Percentiles rank a stretch among this genome's conserved stretches.
phyloP scores from a whole-genome alignment of 2,888 invertebrate species.

The Pasiphila rectangulata region DNA sequence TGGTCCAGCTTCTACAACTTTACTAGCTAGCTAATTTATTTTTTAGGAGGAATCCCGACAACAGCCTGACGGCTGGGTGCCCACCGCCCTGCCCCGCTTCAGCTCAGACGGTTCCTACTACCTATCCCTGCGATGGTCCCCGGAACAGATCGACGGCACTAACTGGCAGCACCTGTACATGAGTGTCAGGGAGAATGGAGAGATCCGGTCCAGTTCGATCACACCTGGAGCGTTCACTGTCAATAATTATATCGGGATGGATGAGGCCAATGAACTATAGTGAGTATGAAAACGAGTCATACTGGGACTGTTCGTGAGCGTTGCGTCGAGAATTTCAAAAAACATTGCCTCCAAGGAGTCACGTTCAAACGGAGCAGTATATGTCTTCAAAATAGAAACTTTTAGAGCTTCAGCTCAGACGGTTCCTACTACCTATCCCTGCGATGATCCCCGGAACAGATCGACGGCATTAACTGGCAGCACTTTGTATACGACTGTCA shows the following conservation, averaged over 20 bases:
- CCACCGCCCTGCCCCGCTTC: constrained; percentile 80
- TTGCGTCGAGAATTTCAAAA: no score
- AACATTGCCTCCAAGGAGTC: no score
- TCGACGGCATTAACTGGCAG: constrained; percentile 75
- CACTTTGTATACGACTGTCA: constrained; percentile 62
- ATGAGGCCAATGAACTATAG: constrained; percentile 59
- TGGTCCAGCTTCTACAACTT: no score
- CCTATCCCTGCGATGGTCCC: constrained; percentile 67
- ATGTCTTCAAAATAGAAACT: no score
- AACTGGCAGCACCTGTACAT: constrained; percentile 76
- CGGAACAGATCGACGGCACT: constrained; percentile 59
- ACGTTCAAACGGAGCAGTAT: no score
- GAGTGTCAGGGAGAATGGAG: constrained; percentile 53
- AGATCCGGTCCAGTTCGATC: constrained; percentile 59
- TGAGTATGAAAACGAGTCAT: no score
- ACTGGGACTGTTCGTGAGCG: no score
- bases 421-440: constrained; percentile 69
- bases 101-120: constrained; percentile 66
- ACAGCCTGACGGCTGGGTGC: constrained; percentile 86
- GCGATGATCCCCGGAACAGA: constrained; percentile 61
- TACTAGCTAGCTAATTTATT: no score
- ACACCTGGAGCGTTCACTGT: constrained; percentile 83
- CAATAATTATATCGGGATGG: constrained; percentile 78
- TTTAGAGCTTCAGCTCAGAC: constrained; percentile 69
- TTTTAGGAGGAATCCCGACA: constrained; percentile 69